Evolutionary conservation across 1,140 invertebrate genomes (phyloP).

Genomic region (Bombus huntii): DNA sequence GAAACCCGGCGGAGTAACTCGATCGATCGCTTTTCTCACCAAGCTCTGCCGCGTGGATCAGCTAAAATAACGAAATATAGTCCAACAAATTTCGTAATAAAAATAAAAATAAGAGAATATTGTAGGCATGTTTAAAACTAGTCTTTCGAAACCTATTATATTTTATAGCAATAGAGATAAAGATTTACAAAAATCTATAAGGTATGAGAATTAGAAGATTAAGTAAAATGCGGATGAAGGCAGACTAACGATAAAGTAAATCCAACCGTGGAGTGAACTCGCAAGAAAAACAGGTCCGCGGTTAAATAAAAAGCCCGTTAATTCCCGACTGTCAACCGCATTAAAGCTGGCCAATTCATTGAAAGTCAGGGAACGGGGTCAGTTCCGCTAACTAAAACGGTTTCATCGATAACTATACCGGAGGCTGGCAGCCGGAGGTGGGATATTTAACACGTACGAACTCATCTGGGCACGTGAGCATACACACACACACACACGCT

Average conservation of each 20-base stretch:
- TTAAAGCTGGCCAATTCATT: constrained; percentile 39
- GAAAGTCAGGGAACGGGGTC: constrained; percentile 38
- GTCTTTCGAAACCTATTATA: too few species aligned
- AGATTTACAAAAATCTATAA: not conserved
- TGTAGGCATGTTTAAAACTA: too few species aligned
- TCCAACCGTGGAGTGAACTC: not conserved
- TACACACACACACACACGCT: not conserved
- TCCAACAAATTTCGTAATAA: too few species aligned
- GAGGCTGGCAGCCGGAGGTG: constrained; percentile 20
- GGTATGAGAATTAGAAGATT: too few species aligned
- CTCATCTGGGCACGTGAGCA: not conserved
- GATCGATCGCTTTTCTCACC: too few species aligned
- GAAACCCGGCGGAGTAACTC: too few species aligned
- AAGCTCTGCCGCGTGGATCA: too few species aligned
- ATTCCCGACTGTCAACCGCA: constrained; percentile 27
- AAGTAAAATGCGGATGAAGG: not conserved
- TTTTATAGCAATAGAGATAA: too few species aligned
- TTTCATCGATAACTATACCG: constrained; percentile 54
- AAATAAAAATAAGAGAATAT: too few species aligned
- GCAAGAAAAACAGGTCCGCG: not conserved
- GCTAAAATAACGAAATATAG: too few species aligned
- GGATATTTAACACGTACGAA: constrained; percentile 42
- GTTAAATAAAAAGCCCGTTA: constrained; percentile 45
- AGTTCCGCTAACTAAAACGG: constrained; percentile 56
- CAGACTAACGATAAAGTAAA: not conserved